These are phyloP conservation scores for Esox masquinongy DNA, from an alignment of 2,797 vertebrate genomes.

Conservation along the genomic window DNA sequence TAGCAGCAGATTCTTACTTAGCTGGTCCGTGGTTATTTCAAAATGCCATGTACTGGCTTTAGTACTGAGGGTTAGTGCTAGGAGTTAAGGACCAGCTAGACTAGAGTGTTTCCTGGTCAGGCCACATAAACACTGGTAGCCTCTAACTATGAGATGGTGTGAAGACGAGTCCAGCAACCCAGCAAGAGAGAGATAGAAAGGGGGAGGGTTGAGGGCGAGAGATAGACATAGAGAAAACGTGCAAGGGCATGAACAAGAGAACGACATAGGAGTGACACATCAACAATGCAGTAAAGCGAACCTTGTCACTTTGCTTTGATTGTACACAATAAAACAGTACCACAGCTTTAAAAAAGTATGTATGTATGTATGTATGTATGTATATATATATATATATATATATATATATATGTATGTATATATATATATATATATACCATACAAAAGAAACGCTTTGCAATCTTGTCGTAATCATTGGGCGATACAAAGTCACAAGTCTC, in stretches of 20 bases:
- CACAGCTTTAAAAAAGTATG: slow-evolving; percentile 73
- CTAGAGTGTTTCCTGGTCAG: background rate
- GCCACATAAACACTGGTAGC: background rate
- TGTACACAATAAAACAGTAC: slow-evolving; percentile 84
- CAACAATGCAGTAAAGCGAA: slow-evolving; percentile 45
- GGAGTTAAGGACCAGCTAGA: background rate
- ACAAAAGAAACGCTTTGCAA: slow-evolving; percentile 36
- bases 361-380: no score
- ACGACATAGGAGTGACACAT: slow-evolving; percentile 53
- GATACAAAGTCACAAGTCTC: slow-evolving; percentile 67
- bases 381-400: no score
- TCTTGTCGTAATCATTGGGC: slow-evolving; percentile 47
- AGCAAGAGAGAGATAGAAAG: background rate
- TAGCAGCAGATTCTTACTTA: slow-evolving; percentile 85
- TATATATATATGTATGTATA: no score
- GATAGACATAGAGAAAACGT: slow-evolving; percentile 8
- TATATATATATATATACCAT: background rate
- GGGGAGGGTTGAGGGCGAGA: no score
- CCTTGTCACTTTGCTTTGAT: slow-evolving; percentile 65
- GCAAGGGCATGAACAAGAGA: slow-evolving; percentile 20
- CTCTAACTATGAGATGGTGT: background rate
- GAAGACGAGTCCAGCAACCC: slow-evolving; percentile 20
- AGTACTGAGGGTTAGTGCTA: background rate
- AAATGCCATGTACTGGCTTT: slow-evolving; percentile 61
- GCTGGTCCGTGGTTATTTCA: slow-evolving; percentile 75